A percentile compares a stretch with the other conserved stretches of the same genome.
phyloP scores from a whole-genome alignment of 2,888 invertebrate species.

The Lepidocyrtoides sp. region DNA sequence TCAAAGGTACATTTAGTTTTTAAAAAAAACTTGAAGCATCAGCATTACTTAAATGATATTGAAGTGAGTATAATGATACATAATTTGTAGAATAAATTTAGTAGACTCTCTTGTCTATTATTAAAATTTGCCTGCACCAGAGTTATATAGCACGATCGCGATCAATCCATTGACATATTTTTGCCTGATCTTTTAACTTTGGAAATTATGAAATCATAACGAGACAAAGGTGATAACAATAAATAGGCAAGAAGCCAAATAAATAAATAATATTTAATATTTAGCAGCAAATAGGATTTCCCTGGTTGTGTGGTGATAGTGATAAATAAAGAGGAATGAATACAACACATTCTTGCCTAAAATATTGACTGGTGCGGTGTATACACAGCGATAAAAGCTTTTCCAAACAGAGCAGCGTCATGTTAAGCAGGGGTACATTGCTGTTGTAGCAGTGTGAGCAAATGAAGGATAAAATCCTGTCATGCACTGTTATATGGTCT shows the following conservation, averaged over 20 bases:
- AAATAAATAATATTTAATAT: background rate
- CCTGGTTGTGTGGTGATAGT: background rate
- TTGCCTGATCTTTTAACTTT: constrained; percentile 19
- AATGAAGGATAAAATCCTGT: constrained; percentile 11
- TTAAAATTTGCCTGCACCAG: too few relatives aligned
- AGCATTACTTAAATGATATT: background rate
- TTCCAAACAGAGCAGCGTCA: background rate
- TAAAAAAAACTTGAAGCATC: background rate
- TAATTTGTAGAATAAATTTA: background rate
- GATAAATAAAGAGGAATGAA: background rate
- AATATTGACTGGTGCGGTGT: constrained; percentile 32
- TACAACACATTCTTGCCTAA: constrained; percentile 46
- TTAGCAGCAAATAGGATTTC: background rate
- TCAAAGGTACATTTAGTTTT: background rate
- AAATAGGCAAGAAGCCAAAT: constrained; percentile 46
- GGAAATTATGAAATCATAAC: constrained; percentile 9
- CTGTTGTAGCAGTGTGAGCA: background rate
- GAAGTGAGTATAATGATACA: background rate
- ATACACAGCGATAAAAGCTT: constrained; percentile 5
- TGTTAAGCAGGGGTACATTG: background rate
- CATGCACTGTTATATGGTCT: background rate
- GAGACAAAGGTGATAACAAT: constrained; percentile 43
- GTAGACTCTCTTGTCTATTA: too few relatives aligned
- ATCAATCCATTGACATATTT: constrained; percentile 31
- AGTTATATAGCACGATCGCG: background rate